A percentile compares a stretch with the other conserved stretches of the same genome.
phyloP scores from a whole-genome alignment of 1,140 invertebrate species.

The Drosophila mojavensis region DNA sequence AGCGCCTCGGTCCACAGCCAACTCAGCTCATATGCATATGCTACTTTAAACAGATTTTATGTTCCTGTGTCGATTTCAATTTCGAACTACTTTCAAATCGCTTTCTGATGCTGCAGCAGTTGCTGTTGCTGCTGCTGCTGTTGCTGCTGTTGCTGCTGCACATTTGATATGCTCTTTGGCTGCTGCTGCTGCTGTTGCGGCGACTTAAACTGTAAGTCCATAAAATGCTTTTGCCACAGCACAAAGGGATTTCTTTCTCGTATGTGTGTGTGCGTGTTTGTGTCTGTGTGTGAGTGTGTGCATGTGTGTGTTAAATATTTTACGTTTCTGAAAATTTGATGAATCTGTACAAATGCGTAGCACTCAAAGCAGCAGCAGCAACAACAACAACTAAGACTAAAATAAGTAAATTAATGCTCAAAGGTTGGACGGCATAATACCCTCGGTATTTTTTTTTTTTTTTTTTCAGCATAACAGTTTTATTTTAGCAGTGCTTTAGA shows the following conservation, averaged over 20 bases:
- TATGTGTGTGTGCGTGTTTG: constrained; percentile 35
- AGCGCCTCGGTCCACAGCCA: constrained; percentile 38
- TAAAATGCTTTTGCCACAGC: constrained; percentile 78
- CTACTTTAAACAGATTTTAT: constrained; percentile 75
- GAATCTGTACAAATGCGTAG: constrained; percentile 78
- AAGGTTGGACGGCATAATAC: background rate
- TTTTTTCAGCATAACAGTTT: too few relatives aligned
- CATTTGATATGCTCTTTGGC: constrained; percentile 78
- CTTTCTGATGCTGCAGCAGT: constrained; percentile 39
- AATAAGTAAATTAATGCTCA: constrained; percentile 1
- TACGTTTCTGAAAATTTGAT: constrained; percentile 81
- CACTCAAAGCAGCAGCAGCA: constrained; percentile 58
- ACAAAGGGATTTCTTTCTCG: constrained; percentile 70
- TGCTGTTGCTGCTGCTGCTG: constrained; percentile 24
- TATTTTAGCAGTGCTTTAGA: too few relatives aligned
- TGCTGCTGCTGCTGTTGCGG: constrained; percentile 32
- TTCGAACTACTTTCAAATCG: constrained; percentile 71
- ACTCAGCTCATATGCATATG: constrained; percentile 66
- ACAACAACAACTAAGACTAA: constrained; percentile 38
- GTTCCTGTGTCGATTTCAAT: constrained; percentile 62
- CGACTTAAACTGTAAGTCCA: constrained; percentile 77
- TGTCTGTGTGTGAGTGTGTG: constrained; percentile 33
- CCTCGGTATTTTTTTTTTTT: background rate
- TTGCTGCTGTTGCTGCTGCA: constrained; percentile 45
- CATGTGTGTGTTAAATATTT: constrained; percentile 68